phyloP scores from a whole-genome alignment of 2,888 invertebrate genomes.

The Rhingia campestris region DNA sequence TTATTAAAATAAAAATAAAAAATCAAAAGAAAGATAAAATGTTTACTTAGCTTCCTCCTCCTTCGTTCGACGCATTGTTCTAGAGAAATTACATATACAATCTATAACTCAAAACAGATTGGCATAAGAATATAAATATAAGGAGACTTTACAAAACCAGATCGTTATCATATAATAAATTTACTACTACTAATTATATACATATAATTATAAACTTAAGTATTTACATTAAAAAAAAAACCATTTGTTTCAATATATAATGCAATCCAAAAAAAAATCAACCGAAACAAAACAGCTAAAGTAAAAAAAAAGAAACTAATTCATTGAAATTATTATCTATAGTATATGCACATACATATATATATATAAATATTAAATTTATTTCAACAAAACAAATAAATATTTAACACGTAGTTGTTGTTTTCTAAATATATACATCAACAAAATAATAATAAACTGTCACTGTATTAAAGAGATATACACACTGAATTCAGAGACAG shows the following conservation, averaged over 20 bases:
- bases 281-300: slow-evolving; percentile 35
- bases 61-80: slow-evolving; percentile 68
- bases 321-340: slow-evolving; percentile 65
- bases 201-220: slow-evolving; percentile 56
- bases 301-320: slow-evolving; percentile 34
- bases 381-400: slow-evolving; percentile 58
- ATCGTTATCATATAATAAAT: slow-evolving; percentile 52
- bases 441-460: slow-evolving; percentile 53
- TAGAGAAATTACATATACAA: slow-evolving; percentile 53
- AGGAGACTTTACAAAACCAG: slow-evolving; percentile 46
- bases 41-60: slow-evolving; percentile 65
- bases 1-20: slow-evolving; percentile 43
- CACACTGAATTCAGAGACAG: slow-evolving; percentile 10
- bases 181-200: slow-evolving; percentile 41
- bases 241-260: slow-evolving; percentile 50
- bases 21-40: slow-evolving; percentile 27
- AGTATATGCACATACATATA: slow-evolving; percentile 5
- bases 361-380: not conserved
- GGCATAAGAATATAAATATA: slow-evolving; percentile 51
- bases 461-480: slow-evolving; percentile 68
- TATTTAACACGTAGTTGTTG: slow-evolving; percentile 67
- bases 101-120: slow-evolving; percentile 45
- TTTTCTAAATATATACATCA: slow-evolving; percentile 46
- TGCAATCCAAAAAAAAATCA: slow-evolving; percentile 30
- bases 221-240: slow-evolving; percentile 53